A percentile compares a stretch with the other conserved stretches of the same genome.
Evolutionary conservation across 2,113 vertebrate genomes (phyloP).

Genomic region (Limnothrissa miodon): DNA sequence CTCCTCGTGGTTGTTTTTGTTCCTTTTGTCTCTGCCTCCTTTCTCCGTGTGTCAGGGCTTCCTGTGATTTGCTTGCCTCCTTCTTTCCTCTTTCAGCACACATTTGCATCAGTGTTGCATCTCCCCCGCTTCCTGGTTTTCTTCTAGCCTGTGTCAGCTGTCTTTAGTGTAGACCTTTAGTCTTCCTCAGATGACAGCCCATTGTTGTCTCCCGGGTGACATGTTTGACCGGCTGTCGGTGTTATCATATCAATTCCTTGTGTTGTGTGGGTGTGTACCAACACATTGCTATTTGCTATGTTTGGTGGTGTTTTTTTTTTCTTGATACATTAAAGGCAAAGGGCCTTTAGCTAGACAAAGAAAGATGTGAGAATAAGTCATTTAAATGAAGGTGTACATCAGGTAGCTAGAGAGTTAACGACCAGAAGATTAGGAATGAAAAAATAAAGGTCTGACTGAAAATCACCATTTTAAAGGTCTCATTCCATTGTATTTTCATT

Average conservation of each 20-base stretch:
- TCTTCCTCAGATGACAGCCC: slow-evolving; percentile 24
- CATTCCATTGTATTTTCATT: too few relatives aligned
- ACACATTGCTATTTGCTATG: neutral
- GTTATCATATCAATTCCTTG: neutral
- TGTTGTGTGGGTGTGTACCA: neutral
- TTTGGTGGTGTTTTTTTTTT: neutral
- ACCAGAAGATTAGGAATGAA: too few relatives aligned
- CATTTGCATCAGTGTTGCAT: slow-evolving; percentile 13
- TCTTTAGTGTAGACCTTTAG: slow-evolving; percentile 37
- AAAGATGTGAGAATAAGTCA: neutral
- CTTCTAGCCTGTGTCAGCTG: slow-evolving; percentile 42
- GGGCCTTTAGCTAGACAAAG: neutral
- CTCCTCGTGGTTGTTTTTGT: neutral
- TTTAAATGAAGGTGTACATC: neutral
- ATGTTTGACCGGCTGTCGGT: neutral
- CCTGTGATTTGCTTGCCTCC: slow-evolving; percentile 16
- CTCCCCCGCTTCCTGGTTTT: slow-evolving; percentile 37
- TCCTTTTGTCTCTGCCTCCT: neutral
- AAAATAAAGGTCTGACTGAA: too few relatives aligned
- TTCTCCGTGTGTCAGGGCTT: slow-evolving; percentile 21
- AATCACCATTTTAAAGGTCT: too few relatives aligned
- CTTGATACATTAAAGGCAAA: neutral
- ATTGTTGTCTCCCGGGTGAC: neutral
- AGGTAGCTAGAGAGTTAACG: neutral
- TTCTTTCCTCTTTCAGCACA: slow-evolving; percentile 33